Conservation (phyloP, 2,888 invertebrate species). For the Zhuqinia jingwanae region DNA sequence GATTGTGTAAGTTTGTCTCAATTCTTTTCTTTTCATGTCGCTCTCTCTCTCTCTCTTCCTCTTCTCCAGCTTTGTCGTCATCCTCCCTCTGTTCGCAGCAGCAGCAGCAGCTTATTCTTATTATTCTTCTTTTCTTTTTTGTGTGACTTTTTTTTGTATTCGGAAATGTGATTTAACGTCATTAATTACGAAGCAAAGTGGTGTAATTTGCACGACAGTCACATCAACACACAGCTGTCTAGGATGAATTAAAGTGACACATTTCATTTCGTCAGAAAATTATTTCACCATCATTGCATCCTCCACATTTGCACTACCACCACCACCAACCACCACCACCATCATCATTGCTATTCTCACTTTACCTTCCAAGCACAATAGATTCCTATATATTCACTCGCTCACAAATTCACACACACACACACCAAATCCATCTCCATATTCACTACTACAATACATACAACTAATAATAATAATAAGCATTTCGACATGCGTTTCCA, state of each 20-base stretch:
- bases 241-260: conserved; percentile 70
- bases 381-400: too few relatives aligned
- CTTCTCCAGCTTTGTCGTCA: too few relatives aligned
- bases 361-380: too few relatives aligned
- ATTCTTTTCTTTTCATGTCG: too few relatives aligned
- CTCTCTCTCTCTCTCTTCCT: background rate
- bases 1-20: too few relatives aligned
- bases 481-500: too few relatives aligned
- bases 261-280: conserved; percentile 68
- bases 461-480: too few relatives aligned
- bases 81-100: too few relatives aligned
- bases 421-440: too few relatives aligned
- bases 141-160: conserved; percentile 38
- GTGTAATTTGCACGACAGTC: conserved; percentile 72
- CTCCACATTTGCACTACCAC: background rate
- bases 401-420: too few relatives aligned
- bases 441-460: too few relatives aligned
- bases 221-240: conserved; percentile 72
- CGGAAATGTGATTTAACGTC: conserved; percentile 65
- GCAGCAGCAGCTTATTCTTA: background rate
- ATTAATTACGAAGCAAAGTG: conserved; percentile 69
- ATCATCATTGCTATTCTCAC: too few relatives aligned
- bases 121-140: background rate
- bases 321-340: background rate
- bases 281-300: conserved; percentile 49